Conservation (phyloP, 2,888 invertebrate species). For the Anticlea derivata region DNA sequence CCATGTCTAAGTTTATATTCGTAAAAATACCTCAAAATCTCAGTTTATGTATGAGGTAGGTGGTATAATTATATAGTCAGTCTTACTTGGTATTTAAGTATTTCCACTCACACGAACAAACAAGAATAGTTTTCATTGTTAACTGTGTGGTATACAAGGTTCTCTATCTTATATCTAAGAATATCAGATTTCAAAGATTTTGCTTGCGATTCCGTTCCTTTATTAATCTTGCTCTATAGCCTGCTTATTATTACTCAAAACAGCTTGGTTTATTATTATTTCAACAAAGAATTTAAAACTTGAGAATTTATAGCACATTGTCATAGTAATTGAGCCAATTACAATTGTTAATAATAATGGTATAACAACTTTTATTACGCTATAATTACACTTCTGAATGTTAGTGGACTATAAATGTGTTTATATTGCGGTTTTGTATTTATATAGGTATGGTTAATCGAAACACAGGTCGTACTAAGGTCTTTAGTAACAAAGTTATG, state of each 20-base stretch:
- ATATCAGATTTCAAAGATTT: too few relatives aligned
- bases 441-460: neutral
- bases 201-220: too few relatives aligned
- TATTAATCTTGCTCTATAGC: neutral
- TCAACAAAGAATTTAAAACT: slow-evolving; percentile 24
- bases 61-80: too few relatives aligned
- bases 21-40: too few relatives aligned
- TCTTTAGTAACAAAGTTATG: neutral
- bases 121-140: too few relatives aligned
- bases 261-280: slow-evolving; percentile 20
- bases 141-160: too few relatives aligned
- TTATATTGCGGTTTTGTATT: slow-evolving; percentile 11
- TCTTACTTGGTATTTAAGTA: too few relatives aligned
- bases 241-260: neutral
- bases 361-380: slow-evolving; percentile 17
- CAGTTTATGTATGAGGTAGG: too few relatives aligned
- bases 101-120: too few relatives aligned
- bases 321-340: slow-evolving; percentile 27
- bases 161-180: too few relatives aligned
- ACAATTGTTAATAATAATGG: slow-evolving; percentile 24
- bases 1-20: too few relatives aligned
- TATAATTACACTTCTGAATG: slow-evolving; percentile 17
- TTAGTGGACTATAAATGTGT: slow-evolving; percentile 2
- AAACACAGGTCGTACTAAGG: neutral
- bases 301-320: slow-evolving; percentile 30